Base-by-base conservation (phyloP, 1,140 invertebrate species). In the Pomacea maculata region DNA sequence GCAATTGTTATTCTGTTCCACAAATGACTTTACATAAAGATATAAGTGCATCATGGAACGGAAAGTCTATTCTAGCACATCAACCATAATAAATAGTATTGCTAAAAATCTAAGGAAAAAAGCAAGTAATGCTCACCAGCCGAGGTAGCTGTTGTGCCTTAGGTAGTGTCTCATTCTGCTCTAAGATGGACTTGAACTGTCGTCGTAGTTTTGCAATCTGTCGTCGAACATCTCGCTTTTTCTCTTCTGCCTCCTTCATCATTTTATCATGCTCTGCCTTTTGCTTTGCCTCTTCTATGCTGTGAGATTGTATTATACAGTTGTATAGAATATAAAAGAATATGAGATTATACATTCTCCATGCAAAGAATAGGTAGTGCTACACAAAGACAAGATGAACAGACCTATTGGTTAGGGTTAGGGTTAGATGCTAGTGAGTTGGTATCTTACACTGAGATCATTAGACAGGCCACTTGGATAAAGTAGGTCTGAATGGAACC, bases 281-380 rank as follows among this genome's bases (percentile, higher is more conserved):
- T 83, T 92, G 92, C 86, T 93, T 94, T n/a, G 92, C 92, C 88
- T 95, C 93, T 90, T 96, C 95, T 80, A 96, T 91, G 86, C 93
- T 95, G 54, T 61, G 11, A 17, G 15, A 61, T 61, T 61, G 1
- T 17, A 9, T 61, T 14, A 61, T 11, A 61, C 15, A 11, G 15
- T 45, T 61, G 57, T 61, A 1, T 57, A 29, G 34, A 63, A 63
- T 76, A 54, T 57, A 57, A 25, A 9, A 54, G n/a, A 8, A 29
- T 15, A 19, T 67, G 25, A 61, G 19, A 21, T 21, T 3, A 25
- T 25, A 25, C 25, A 25, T 25, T 25, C 25, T 10, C 29, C 34
- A 29, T 4, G 1, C 6, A 45, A 10, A 29, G 52, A 74, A 29
- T 29, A 21, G 11, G 11, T 45, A 54, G 11, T 45, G 52, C 34